These are phyloP conservation scores for Dissostichus mawsoni DNA, from an alignment of 2,113 vertebrate species.

Conservation along the genomic window DNA sequence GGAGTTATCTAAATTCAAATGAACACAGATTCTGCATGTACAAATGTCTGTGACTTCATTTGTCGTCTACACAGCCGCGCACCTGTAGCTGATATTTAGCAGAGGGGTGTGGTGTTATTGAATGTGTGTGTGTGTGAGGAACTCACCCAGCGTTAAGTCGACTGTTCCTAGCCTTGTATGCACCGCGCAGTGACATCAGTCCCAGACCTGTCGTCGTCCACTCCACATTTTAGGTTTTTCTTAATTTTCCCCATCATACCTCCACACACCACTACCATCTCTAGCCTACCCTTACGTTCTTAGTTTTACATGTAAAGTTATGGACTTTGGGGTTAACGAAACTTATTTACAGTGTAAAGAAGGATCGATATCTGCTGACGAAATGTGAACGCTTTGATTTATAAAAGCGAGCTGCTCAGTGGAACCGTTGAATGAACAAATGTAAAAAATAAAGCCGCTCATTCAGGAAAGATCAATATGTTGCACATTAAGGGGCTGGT, in stretches of 20 bases:
- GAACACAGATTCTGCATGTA: conserved; percentile 8
- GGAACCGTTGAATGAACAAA: conserved; percentile 61
- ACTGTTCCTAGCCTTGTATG: not conserved
- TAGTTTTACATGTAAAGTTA: conserved; percentile 77
- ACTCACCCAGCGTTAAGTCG: conserved; percentile 18
- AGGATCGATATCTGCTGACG: conserved; percentile 76
- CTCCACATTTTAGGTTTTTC: conserved; percentile 18
- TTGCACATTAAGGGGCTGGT: conserved; percentile 87
- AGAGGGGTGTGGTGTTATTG: not conserved
- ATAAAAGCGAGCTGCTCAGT: conserved; percentile 83
- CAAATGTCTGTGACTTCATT: not conserved
- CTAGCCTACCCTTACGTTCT: conserved; percentile 50
- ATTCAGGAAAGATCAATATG: conserved; percentile 82
- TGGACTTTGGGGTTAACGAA: conserved; percentile 75
- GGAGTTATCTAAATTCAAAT: too few relatives aligned
- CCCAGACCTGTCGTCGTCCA: not conserved
- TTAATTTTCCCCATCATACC: conserved; percentile 2
- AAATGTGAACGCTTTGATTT: conserved; percentile 87
- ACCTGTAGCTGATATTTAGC: conserved; percentile 46
- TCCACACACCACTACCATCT: conserved; percentile 5
- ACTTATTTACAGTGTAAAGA: conserved; percentile 88
- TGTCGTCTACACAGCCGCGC: not conserved
- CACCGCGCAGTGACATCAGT: conserved; percentile 32
- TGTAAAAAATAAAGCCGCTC: conserved; percentile 66
- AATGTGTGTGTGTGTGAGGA: conserved; percentile 9